A percentile compares a stretch with the other conserved stretches of the same genome.
These are phyloP conservation scores for Argyra leucocephala DNA, from an alignment of 2,888 invertebrate genomes.

Conservation along the genomic window DNA sequence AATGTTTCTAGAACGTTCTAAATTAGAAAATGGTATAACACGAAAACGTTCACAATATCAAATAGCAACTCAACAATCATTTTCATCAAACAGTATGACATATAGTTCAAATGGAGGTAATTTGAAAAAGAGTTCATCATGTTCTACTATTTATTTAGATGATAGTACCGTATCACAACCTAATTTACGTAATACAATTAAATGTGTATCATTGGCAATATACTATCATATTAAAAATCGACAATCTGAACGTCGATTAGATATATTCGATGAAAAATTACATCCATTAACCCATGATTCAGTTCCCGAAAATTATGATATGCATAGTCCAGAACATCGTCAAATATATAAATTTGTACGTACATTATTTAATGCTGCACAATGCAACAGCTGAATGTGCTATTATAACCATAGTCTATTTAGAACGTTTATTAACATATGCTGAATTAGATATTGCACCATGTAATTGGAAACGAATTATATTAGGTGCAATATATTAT, in stretches of 20 bases:
- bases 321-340: slow-evolving; percentile 92
- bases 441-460: slow-evolving; percentile 96
- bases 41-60: slow-evolving; percentile 85
- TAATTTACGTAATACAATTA: slow-evolving; percentile 96
- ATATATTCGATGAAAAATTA: slow-evolving; percentile 95
- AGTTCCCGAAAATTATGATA: slow-evolving; percentile 82
- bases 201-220: slow-evolving; percentile 96
- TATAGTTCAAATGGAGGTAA: slow-evolving; percentile 39
- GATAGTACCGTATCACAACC: slow-evolving; percentile 99
- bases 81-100: slow-evolving; percentile 22
- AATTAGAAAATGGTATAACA: slow-evolving; percentile 71
- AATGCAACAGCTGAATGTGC: slow-evolving; percentile 98
- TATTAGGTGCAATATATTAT: slow-evolving; percentile 93
- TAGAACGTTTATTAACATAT: slow-evolving; percentile 89
- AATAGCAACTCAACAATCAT: slow-evolving; percentile 51
- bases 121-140: slow-evolving; percentile 90
- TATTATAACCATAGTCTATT: slow-evolving; percentile 94
- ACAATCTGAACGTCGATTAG: slow-evolving; percentile 77
- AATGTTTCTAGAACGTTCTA: slow-evolving; percentile 92
- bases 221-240: slow-evolving; percentile 98
- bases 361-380: slow-evolving; percentile 96
- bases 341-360: slow-evolving; percentile 96
- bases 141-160: slow-evolving; percentile 97
- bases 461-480: slow-evolving; percentile 97
- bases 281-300: slow-evolving; percentile 91